phyloP scores from a whole-genome alignment of 2,797 vertebrate genomes.

The Pantherophis alleghaniensis region DNA sequence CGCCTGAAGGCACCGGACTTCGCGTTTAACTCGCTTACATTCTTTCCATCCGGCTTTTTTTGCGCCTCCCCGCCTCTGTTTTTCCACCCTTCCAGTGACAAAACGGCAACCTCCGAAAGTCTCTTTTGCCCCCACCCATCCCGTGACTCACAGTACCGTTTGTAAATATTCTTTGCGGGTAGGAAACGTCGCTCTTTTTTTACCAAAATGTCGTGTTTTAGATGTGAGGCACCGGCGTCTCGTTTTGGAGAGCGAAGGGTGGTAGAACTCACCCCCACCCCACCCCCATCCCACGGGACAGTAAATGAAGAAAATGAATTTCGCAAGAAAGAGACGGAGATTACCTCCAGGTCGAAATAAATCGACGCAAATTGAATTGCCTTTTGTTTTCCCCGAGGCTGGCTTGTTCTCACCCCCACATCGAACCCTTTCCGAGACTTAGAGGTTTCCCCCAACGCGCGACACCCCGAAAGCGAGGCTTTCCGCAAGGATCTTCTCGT shows the following conservation, averaged over 20 bases:
- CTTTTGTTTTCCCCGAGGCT: not conserved
- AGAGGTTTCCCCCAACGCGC: not conserved
- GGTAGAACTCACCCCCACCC: not conserved
- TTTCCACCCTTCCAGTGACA: not conserved
- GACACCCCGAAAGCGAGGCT: not conserved
- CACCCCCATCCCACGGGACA: not conserved
- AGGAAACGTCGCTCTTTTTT: not conserved
- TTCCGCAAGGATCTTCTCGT: not conserved
- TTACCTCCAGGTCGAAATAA: not conserved
- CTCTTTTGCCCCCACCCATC: not conserved
- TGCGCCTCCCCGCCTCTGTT: not conserved
- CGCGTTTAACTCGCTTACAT: not conserved
- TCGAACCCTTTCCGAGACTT: not conserved
- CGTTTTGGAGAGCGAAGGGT: not conserved
- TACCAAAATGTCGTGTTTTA: not conserved
- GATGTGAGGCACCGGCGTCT: not conserved
- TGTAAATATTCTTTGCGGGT: not conserved
- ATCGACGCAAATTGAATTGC: not conserved
- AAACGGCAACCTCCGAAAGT: not conserved
- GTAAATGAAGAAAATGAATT: not conserved
- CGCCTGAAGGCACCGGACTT: not conserved
- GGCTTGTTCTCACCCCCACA: not conserved
- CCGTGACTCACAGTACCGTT: not conserved
- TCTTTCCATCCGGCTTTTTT: not conserved
- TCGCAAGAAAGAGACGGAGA: not conserved